A percentile compares a stretch with the other conserved stretches of the same genome.
These are phyloP conservation scores for Diphyllodes magnificus DNA, from an alignment of 2,113 vertebrate species.

Conservation along the genomic window DNA sequence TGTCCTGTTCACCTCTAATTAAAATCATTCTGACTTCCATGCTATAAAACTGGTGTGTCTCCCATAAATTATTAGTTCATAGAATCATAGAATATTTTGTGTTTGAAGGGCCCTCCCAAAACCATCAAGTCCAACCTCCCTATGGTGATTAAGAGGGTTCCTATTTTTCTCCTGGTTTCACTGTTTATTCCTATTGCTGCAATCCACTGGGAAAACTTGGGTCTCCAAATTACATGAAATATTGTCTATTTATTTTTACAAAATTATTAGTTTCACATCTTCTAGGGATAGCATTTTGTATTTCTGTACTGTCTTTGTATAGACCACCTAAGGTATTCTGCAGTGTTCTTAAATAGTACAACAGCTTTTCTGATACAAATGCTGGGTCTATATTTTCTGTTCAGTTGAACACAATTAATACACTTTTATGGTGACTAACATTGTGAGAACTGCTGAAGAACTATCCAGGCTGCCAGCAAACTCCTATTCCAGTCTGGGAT, in stretches of 20 bases:
- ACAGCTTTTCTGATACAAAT: not conserved
- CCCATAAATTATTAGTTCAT: not conserved
- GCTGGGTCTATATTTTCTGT: not conserved
- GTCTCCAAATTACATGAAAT: not conserved
- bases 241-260: not conserved
- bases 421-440: not conserved
- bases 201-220: not conserved
- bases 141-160: too few species aligned
- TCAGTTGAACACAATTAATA: not conserved
- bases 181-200: not conserved
- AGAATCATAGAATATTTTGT: not conserved
- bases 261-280: not conserved
- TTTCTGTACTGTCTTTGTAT: not conserved
- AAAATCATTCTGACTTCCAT: not conserved
- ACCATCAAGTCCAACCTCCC: not conserved
- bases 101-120: not conserved
- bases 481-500: not conserved
- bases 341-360: not conserved
- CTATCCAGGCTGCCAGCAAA: not conserved
- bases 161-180: not conserved
- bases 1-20: not conserved
- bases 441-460: not conserved
- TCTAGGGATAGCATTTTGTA: not conserved
- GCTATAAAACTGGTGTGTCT: not conserved
- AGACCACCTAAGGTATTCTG: not conserved